phyloP scores from a whole-genome alignment of 2,113 vertebrate genomes.

The Pachypanchax playfairii region DNA sequence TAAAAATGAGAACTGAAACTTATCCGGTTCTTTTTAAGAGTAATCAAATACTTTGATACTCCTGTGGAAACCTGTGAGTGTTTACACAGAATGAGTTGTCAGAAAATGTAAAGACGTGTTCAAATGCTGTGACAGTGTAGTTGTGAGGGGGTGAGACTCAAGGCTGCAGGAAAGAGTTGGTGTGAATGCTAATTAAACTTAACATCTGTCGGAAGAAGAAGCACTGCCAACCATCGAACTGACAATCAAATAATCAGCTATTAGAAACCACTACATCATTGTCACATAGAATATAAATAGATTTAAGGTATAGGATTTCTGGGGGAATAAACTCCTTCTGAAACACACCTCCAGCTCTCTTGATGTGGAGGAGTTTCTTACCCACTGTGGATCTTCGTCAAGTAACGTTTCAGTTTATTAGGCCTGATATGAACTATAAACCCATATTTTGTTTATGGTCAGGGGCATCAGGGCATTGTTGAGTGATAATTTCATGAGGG shows the following conservation, averaged over 20 bases:
- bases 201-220: slow-evolving; percentile 67
- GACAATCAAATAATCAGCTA: slow-evolving; percentile 45
- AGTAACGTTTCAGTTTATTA: slow-evolving; percentile 70
- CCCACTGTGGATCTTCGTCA: slow-evolving; percentile 52
- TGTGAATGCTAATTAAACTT: slow-evolving; percentile 75
- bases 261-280: slow-evolving; percentile 50
- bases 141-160: slow-evolving; percentile 27
- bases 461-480: slow-evolving; percentile 60
- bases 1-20: no score
- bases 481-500: slow-evolving; percentile 70
- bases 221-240: slow-evolving; percentile 37
- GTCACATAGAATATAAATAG: slow-evolving; percentile 29
- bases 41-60: background rate
- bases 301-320: slow-evolving; percentile 18
- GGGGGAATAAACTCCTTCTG: slow-evolving; percentile 8
- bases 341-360: slow-evolving; percentile 20
- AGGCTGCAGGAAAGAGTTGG: slow-evolving; percentile 38
- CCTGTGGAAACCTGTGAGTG: background rate
- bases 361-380: slow-evolving; percentile 45
- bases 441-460: slow-evolving; percentile 71
- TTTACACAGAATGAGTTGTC: slow-evolving; percentile 20
- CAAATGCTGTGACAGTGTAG: slow-evolving; percentile 39
- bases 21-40: no score
- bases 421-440: slow-evolving; percentile 73
- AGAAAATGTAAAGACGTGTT: slow-evolving; percentile 20